A percentile compares a stretch with the other conserved stretches of the same genome.
Conservation (phyloP, 2,113 vertebrate species). For the Microcebus ravelobensis region DNA sequence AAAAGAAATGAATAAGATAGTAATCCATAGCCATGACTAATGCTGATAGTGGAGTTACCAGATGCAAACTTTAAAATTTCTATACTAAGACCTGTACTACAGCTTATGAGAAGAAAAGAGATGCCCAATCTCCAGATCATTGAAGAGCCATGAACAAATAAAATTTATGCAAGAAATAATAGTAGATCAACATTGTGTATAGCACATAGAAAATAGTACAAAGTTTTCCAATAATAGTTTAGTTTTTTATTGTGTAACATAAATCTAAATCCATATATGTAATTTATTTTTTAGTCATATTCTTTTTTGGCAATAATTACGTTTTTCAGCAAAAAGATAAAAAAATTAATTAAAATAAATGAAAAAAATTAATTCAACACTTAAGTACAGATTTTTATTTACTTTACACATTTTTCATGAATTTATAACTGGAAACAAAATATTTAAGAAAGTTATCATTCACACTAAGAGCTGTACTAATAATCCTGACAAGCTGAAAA, state of each 20-base stretch:
- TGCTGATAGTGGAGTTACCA: not conserved
- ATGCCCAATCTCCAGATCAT: not conserved
- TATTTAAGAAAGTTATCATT: not conserved
- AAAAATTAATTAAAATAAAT: not conserved
- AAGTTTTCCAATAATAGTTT: not conserved
- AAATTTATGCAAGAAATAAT: not conserved
- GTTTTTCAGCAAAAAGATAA: not conserved
- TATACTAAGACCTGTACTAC: fast-evolving
- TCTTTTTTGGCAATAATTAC: not conserved
- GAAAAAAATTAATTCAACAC: not conserved
- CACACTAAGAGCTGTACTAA: not conserved
- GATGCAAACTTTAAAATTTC: not conserved
- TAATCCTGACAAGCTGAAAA: not conserved
- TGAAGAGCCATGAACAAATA: not conserved
- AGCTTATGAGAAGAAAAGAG: not conserved
- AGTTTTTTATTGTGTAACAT: not conserved
- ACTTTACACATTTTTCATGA: not conserved
- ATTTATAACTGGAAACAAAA: constrained; percentile 14
- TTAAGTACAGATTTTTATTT: not conserved
- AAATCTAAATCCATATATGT: not conserved
- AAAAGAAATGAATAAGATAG: not conserved
- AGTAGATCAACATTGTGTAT: not conserved
- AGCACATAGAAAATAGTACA: fast-evolving
- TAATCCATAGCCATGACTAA: not conserved
- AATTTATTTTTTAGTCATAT: not conserved